Conservation (phyloP, 1,140 invertebrate species). For the Bombus fervidus region DNA sequence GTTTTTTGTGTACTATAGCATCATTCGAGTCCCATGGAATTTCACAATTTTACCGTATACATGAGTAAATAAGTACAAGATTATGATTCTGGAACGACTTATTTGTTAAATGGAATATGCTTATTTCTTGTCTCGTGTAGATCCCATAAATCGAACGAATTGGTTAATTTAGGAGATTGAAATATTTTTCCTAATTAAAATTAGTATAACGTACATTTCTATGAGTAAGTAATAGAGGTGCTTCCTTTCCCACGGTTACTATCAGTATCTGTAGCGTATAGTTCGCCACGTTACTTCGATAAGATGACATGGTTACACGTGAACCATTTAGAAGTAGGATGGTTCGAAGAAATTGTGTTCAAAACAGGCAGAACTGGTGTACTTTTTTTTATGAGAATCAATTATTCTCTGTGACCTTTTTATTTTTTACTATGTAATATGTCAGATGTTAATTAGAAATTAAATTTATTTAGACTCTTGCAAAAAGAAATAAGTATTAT, state of each 20-base stretch:
- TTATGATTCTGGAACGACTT: background rate
- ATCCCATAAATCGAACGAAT: background rate
- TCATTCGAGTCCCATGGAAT: background rate
- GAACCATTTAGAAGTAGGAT: constrained; percentile 7
- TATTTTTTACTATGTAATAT: background rate
- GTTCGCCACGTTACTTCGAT: constrained; percentile 22
- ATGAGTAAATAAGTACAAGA: no score
- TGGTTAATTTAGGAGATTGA: background rate
- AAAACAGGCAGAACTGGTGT: no score
- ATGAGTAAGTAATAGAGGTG: constrained; percentile 69
- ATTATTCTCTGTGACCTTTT: background rate
- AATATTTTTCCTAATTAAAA: background rate
- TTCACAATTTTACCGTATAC: no score
- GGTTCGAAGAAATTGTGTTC: background rate
- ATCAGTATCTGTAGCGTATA: constrained; percentile 69
- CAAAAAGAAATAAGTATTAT: background rate
- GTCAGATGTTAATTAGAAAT: background rate
- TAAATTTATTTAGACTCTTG: background rate
- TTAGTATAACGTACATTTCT: constrained; percentile 53
- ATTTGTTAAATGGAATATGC: background rate
- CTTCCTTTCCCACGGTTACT: constrained; percentile 80
- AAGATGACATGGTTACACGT: constrained; percentile 28
- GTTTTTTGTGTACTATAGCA: background rate
- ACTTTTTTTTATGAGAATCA: no score
- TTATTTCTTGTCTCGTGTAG: background rate